Percentiles rank a stretch among this genome's conserved stretches.
Conservation (phyloP, 2,888 invertebrate species). For the Lydus trimaculatus region DNA sequence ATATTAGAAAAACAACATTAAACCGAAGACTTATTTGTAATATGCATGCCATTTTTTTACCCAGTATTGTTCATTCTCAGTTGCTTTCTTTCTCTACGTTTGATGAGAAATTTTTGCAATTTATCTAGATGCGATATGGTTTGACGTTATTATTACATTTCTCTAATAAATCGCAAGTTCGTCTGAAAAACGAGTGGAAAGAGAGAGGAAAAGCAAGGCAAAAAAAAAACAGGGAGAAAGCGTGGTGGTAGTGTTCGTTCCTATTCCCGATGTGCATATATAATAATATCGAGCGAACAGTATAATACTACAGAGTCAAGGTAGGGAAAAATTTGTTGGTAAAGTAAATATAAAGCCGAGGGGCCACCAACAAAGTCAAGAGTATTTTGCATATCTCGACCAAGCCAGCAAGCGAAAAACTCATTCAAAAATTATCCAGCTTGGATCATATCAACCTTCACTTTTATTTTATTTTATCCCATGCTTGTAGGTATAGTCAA, state of each 20-base stretch:
- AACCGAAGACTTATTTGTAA: not conserved
- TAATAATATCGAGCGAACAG: not conserved
- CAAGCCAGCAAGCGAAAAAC: conserved; percentile 18
- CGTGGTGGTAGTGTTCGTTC: not conserved
- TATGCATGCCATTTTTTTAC: not conserved
- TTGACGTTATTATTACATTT: conserved; percentile 12
- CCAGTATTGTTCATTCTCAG: not conserved
- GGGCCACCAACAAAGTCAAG: conserved; percentile 17
- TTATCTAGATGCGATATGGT: not conserved
- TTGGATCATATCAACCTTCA: conserved; percentile 11
- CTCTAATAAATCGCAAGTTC: conserved; percentile 3
- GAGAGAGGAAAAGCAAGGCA: too few species aligned
- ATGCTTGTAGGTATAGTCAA: not conserved
- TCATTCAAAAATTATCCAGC: conserved; percentile 26
- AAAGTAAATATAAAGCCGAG: conserved; percentile 26
- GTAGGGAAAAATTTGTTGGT: not conserved
- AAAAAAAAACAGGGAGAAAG: not conserved
- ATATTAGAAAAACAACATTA: not conserved
- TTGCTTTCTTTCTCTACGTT: not conserved
- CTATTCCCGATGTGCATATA: conserved; percentile 8
- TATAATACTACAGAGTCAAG: not conserved
- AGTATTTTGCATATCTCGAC: conserved; percentile 31
- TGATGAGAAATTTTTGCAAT: conserved; percentile 4
- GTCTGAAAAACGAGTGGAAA: not conserved
- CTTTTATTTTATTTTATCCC: not conserved